phyloP scores from a whole-genome alignment of 2,888 invertebrate species.

The Tribolium freemani region DNA sequence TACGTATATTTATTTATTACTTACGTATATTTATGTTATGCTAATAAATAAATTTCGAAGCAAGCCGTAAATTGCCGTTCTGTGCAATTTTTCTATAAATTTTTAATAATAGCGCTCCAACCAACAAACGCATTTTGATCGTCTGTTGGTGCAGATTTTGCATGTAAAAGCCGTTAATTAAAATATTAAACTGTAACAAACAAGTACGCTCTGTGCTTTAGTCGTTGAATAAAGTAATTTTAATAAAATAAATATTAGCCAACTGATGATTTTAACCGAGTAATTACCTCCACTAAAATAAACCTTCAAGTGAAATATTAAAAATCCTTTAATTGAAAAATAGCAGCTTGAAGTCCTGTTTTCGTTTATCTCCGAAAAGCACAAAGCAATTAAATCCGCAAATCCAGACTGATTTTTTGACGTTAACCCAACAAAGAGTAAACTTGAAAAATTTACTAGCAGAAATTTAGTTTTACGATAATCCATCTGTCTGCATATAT shows the following conservation, averaged over 20 bases:
- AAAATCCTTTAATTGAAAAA: slow-evolving; percentile 14
- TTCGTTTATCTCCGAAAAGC: neutral
- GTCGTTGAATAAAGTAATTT: slow-evolving; percentile 24
- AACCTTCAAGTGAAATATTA: slow-evolving; percentile 6
- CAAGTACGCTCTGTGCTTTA: slow-evolving; percentile 15
- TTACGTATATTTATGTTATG: no score
- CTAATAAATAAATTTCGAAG: no score
- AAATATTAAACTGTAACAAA: slow-evolving; percentile 35
- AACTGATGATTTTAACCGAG: slow-evolving; percentile 10
- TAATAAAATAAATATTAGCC: slow-evolving; percentile 40
- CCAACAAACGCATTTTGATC: slow-evolving; percentile 28
- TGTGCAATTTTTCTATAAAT: no score
- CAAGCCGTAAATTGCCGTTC: no score
- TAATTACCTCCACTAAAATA: slow-evolving; percentile 10
- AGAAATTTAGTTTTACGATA: slow-evolving; percentile 22
- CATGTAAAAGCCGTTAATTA: slow-evolving; percentile 37
- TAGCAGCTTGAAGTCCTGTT: neutral
- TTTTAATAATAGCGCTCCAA: neutral
- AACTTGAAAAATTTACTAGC: neutral
- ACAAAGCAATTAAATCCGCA: neutral
- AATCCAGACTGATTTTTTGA: slow-evolving; percentile 1
- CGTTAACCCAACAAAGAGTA: neutral
- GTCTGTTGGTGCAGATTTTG: slow-evolving; percentile 18
- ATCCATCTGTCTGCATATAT: slow-evolving; percentile 28
- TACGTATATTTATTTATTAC: no score